A percentile compares a stretch with the other conserved stretches of the same genome.
Conservation (phyloP, 1,140 invertebrate species). For the Oncopeltus fasciatus region DNA sequence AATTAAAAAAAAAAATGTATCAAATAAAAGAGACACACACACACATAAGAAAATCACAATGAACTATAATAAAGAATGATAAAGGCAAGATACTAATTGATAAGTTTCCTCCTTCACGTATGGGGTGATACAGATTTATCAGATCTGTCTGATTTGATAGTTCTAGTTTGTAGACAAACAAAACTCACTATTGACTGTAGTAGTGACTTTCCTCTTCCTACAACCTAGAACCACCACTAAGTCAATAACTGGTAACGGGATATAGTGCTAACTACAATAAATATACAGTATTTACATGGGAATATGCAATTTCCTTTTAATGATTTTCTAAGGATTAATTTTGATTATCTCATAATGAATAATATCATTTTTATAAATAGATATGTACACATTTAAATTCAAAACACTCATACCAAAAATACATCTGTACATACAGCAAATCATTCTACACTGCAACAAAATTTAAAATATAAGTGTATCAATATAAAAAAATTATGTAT, state of each 20-base stretch:
- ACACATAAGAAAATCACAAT: not conserved
- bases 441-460: too few species aligned
- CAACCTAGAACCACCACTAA: constrained; percentile 4
- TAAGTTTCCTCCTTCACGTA: not conserved
- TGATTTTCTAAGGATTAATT: too few species aligned
- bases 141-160: not conserved
- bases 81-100: constrained; percentile 1
- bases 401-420: too few species aligned
- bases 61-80: not conserved
- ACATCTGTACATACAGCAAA: too few species aligned
- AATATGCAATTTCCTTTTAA: too few species aligned
- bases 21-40: too few species aligned
- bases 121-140: not conserved
- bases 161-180: constrained; percentile 10
- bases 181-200: constrained; percentile 8
- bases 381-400: too few species aligned
- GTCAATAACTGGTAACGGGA: not conserved
- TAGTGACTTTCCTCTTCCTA: constrained; percentile 8
- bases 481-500: too few species aligned
- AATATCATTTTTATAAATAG: too few species aligned
- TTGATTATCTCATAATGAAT: too few species aligned
- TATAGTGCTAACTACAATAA: constrained; percentile 1
- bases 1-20: not conserved
- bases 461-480: too few species aligned
- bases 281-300: too few species aligned